Base-by-base conservation (phyloP, 2,888 invertebrate genomes). In the Sabatieria punctata region DNA sequence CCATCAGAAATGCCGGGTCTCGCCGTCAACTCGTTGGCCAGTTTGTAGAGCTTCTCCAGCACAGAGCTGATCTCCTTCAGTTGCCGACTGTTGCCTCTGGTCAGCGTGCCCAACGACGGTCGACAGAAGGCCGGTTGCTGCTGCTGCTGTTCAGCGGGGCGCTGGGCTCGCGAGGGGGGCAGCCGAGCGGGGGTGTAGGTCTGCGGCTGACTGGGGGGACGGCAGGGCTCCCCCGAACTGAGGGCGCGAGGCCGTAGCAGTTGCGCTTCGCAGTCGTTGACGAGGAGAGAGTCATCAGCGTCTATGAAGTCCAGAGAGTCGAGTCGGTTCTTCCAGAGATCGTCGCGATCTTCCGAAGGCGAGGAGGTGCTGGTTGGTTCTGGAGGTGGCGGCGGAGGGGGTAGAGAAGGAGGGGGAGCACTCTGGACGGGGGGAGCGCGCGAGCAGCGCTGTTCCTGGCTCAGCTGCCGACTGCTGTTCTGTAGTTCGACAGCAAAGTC, bases 331-430 rank as follows among this genome's bases (percentile, higher is more conserved):
- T 49, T 24, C 52, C 53, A 53, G 18, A 15, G 30, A 15, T 30
- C 84, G 63, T 84, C 84, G 0, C 83, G 83, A 61, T 83, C 83
- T 64, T 82, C 82, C 24, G 65, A 65, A 8, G 68, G 67, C 46
- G 68, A 22, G 49, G 49, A 18, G 51, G 48, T 33, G 50, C 39
- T 6, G 50, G 49, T 18, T 50, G 15, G 41, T 4, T 11, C 6
- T 2, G 4, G 41, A 13, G 55, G n/a, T n/a, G 41, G 37, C 19
- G 41, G 35, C 25, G 15, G 41, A 37, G 24, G 48, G 30, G 26
- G 51, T 42, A 22, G 43, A 25, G 13, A 42, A 23, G 22, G 43
- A 40, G 11, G 49, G 45, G 22, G 41, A 47, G 8, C 37, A 25
- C 30, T 30, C 30, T 15, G 15, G 8, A 11, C 30, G 30, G 30